Evolutionary conservation across 2,888 invertebrate genomes (phyloP).

Genomic region (Nephrotoma guestfalica): DNA sequence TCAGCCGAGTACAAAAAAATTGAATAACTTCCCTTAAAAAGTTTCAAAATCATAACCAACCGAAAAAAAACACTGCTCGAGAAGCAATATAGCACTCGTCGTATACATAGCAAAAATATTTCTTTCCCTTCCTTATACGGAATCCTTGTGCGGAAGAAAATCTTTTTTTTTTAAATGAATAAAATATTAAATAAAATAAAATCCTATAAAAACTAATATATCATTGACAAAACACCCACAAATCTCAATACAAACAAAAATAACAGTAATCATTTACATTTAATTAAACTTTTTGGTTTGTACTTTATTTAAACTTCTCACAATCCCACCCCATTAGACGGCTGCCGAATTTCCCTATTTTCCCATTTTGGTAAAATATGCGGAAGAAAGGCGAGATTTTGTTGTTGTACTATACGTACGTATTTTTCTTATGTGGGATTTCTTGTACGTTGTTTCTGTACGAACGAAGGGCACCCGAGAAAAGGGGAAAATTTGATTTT

Average conservation of each 20-base stretch:
- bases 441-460: background rate
- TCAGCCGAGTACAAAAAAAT: background rate
- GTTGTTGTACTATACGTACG: background rate
- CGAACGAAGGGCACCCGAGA: background rate
- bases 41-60: background rate
- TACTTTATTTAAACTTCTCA: conserved; percentile 2
- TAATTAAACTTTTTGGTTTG: conserved; percentile 11
- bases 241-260: conserved; percentile 14
- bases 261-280: conserved; percentile 12
- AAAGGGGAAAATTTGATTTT: background rate
- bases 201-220: conserved; percentile 5
- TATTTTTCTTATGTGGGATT: background rate
- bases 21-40: background rate
- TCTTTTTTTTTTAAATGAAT: background rate
- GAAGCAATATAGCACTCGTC: background rate
- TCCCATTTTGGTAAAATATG: background rate
- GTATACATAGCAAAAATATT: background rate
- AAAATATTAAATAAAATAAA: background rate
- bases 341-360: background rate
- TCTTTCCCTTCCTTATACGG: background rate
- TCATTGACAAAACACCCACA: conserved; percentile 13
- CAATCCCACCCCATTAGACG: background rate
- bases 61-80: background rate
- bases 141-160: background rate
- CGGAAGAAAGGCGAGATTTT: background rate